Evolutionary conservation across 2,113 vertebrate genomes (phyloP), one percentile per base, ranked within the genome.

Genomic region (Brachyhypopomus gauderio): DNA sequence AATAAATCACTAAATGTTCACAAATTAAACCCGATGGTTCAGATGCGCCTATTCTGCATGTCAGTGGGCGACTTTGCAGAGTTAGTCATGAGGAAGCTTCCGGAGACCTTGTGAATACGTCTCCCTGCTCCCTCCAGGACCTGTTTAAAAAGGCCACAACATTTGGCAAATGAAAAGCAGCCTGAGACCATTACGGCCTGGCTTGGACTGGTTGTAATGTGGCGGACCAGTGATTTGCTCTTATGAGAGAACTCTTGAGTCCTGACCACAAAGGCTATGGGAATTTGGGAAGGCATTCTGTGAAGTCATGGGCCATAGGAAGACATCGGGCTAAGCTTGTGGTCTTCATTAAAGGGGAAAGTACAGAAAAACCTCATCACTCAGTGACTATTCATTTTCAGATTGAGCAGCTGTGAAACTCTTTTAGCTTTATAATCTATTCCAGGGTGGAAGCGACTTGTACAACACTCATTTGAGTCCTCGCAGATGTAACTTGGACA

Each of bases 231-330:
- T 16, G 70, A 79, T 56, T 56, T 71, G 36, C 34, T 56, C 56
- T 69, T 58, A 72, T 79, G 77, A 79, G 77, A 36, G 62, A 79
- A 72, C 67, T 60, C 67, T 62, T 30, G 77, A 79, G 77, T 45
- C 36, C 56, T 70, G 66, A 62, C 77, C 77, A 72, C 67, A 79
- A 22, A 14, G 38, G 67, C 77, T 69, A 58, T 71, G 27, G 74
- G 30, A 60, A 71, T 36, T 3, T 3, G 23, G 72, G 52, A 45
- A 38, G 16, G 45, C 72, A 5, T 81, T 75, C 20, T 45, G 48
- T 22, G 56, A 77, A 78, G 52, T 38, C 25, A 34, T 60, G 55
- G 2, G 4, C 66, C 36, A 71, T 71, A 71, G 77, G 34, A 71
- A 60, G 69, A n/a, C 22, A 41, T 25, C 17, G 60, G 41, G 22